A percentile compares a stretch with the other conserved stretches of the same genome.
Evolutionary conservation across 2,797 vertebrate species (phyloP).

Genomic region (Choloepus didactylus): DNA sequence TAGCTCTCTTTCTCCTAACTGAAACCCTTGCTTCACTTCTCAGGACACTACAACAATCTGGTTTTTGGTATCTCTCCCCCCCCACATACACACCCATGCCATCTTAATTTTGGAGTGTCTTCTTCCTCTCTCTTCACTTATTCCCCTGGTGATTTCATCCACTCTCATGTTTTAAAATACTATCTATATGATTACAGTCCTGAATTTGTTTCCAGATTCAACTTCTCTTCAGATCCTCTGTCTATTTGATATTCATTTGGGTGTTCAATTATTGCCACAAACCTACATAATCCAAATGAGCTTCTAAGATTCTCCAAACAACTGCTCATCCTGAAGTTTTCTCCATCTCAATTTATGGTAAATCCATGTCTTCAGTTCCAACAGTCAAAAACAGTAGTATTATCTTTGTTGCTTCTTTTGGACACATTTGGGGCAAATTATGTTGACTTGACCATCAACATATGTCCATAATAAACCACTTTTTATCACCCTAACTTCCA

Average conservation of each 20-base stretch:
- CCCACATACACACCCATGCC: not conserved
- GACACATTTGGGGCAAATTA: not conserved
- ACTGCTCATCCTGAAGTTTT: not conserved
- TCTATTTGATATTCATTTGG: not conserved
- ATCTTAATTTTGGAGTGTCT: not conserved
- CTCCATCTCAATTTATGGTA: not conserved
- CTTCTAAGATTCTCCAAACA: not conserved
- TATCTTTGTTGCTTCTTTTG: not conserved
- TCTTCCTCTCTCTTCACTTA: not conserved
- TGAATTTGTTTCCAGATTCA: not conserved
- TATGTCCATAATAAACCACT: not conserved
- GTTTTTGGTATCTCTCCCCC: not conserved
- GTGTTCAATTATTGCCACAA: not conserved
- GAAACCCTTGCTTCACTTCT: not conserved
- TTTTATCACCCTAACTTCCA: not conserved
- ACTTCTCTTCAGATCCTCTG: not conserved
- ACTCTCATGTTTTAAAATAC: constrained; percentile 12
- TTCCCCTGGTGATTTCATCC: not conserved
- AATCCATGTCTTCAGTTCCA: not conserved
- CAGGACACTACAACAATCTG: not conserved
- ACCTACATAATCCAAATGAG: not conserved
- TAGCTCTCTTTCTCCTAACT: not conserved
- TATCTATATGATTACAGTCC: not conserved
- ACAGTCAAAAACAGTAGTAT: not conserved
- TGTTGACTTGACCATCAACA: not conserved